A percentile compares a stretch with the other conserved stretches of the same genome.
These are phyloP conservation scores for Calidris pygmaea DNA, from an alignment of 2,113 vertebrate species.

Conservation along the genomic window DNA sequence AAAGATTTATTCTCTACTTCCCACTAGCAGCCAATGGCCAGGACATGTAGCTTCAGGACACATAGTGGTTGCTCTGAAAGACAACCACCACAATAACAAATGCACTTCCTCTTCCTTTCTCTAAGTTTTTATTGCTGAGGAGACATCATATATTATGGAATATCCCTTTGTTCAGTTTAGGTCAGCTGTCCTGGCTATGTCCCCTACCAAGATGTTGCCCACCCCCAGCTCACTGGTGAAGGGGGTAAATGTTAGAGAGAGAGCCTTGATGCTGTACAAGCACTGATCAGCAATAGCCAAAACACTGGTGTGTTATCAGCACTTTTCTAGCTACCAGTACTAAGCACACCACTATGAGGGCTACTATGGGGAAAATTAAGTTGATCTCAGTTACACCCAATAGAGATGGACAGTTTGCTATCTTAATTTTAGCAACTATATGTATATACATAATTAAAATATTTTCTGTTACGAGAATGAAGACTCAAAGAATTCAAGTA, in stretches of 20 bases:
- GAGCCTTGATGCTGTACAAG: background rate
- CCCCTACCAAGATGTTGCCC: background rate
- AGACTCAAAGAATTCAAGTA: background rate
- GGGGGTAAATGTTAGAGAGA: background rate
- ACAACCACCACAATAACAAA: fast-evolving
- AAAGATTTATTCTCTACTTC: background rate
- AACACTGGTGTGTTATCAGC: background rate
- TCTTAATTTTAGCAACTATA: background rate
- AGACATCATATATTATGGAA: background rate
- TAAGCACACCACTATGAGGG: background rate
- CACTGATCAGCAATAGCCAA: background rate
- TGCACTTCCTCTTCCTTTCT: fast-evolving
- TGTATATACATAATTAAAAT: background rate
- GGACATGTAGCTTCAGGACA: background rate
- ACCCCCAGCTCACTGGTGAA: fast-evolving
- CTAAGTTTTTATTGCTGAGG: background rate
- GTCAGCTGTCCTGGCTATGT: background rate
- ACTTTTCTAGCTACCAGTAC: background rate
- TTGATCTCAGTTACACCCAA: background rate
- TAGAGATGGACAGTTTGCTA: background rate
- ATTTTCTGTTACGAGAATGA: background rate
- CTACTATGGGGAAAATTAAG: background rate
- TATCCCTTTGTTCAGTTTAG: background rate
- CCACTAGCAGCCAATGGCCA: background rate
- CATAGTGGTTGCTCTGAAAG: fast-evolving